Conservation (phyloP, 2,113 vertebrate species). For the Pluvianellus socialis region DNA sequence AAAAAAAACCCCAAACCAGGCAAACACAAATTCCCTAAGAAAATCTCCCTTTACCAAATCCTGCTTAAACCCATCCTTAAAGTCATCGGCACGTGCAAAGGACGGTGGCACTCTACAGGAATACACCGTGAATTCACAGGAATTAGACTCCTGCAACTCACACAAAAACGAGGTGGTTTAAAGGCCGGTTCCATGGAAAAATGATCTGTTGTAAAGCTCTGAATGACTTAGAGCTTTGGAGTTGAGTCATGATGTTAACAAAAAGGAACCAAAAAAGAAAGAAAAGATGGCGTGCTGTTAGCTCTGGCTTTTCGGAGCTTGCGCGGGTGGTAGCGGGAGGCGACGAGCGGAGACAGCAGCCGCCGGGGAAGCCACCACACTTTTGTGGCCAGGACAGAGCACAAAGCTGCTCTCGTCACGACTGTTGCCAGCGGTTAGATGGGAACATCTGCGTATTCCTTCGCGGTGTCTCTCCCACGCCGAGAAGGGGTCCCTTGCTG, state of each 20-base stretch:
- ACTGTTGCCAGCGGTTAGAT: background rate
- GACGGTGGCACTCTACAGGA: background rate
- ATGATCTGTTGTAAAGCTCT: background rate
- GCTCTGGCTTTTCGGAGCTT: background rate
- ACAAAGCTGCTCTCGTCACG: background rate
- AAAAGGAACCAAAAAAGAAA: background rate
- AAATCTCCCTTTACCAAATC: background rate
- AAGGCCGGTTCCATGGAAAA: background rate
- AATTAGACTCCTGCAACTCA: background rate
- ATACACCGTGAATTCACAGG: background rate
- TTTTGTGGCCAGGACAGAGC: background rate
- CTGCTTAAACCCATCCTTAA: background rate
- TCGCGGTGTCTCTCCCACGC: background rate
- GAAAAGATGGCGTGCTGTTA: background rate
- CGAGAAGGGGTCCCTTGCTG: background rate
- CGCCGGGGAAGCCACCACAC: background rate
- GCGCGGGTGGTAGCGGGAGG: background rate
- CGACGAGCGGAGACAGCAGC: background rate
- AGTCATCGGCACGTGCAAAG: background rate
- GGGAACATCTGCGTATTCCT: background rate
- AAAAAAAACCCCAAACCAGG: background rate
- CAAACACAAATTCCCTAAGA: background rate
- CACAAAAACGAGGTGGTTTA: background rate
- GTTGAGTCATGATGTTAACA: background rate
- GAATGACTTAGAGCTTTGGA: background rate